Evolutionary conservation across 2,113 vertebrate species (phyloP).

Genomic region (Psophia crepitans): DNA sequence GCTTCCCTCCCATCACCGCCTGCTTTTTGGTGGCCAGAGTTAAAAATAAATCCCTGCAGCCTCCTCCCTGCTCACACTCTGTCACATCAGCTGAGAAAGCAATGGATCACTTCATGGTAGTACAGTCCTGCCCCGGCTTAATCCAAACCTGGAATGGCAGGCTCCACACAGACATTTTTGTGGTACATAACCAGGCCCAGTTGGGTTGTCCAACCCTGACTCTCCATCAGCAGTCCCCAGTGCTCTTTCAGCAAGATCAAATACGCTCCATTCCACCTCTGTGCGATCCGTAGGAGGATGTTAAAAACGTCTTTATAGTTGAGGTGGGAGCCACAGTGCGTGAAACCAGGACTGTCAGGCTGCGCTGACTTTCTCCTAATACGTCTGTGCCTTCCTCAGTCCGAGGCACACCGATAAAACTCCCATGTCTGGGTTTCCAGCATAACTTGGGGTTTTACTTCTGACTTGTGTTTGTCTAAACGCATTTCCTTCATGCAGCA

Average conservation of each 20-base stretch:
- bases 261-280: background rate
- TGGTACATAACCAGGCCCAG: background rate
- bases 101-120: background rate
- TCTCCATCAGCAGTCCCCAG: background rate
- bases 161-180: background rate
- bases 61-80: background rate
- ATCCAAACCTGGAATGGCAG: background rate
- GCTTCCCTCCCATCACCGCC: background rate
- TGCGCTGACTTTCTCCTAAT: background rate
- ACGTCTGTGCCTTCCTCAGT: background rate
- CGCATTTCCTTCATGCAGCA: constrained; percentile 24
- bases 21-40: background rate
- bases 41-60: background rate
- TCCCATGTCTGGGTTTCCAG: background rate
- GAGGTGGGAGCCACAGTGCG: background rate
- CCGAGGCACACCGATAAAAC: background rate
- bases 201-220: background rate
- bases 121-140: background rate
- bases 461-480: background rate
- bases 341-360: background rate
- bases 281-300: background rate
- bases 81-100: background rate
- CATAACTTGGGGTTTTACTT: background rate
- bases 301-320: background rate
- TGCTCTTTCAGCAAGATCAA: background rate